These are phyloP conservation scores for Lophotriccus pileatus DNA, from an alignment of 2,797 vertebrate species.

Conservation along the genomic window DNA sequence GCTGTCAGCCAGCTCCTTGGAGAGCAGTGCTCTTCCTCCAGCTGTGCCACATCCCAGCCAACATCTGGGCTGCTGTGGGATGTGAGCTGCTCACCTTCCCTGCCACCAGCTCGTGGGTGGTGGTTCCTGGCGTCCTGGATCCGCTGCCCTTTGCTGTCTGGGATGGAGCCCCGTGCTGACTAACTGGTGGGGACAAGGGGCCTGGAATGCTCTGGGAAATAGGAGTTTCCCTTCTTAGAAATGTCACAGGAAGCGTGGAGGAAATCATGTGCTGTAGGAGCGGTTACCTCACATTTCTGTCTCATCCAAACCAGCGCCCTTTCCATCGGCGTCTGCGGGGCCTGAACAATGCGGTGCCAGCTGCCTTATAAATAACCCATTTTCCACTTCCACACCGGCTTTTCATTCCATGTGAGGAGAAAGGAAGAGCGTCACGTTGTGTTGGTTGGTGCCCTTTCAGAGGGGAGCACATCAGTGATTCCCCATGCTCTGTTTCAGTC, in stretches of 20 bases:
- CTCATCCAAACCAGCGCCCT: neutral
- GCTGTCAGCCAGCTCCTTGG: neutral
- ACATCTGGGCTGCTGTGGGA: neutral
- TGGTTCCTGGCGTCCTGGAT: neutral
- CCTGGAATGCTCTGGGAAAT: constrained; percentile 31
- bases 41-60: neutral
- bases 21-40: neutral
- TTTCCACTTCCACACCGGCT: neutral
- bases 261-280: constrained; percentile 34
- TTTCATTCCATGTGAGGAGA: neutral
- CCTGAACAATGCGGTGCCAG: constrained; percentile 25
- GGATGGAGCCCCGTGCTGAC: fast-evolving
- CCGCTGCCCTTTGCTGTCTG: neutral
- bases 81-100: neutral
- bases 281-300: neutral
- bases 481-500: neutral
- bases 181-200: neutral
- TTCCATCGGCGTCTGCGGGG: neutral
- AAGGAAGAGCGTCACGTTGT: neutral
- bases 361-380: constrained; percentile 12
- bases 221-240: constrained; percentile 63
- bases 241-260: constrained; percentile 26
- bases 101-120: fast-evolving
- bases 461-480: neutral
- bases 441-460: neutral